Conservation (phyloP, 2,888 invertebrate genomes). For the Pterobdella sp. region DNA sequence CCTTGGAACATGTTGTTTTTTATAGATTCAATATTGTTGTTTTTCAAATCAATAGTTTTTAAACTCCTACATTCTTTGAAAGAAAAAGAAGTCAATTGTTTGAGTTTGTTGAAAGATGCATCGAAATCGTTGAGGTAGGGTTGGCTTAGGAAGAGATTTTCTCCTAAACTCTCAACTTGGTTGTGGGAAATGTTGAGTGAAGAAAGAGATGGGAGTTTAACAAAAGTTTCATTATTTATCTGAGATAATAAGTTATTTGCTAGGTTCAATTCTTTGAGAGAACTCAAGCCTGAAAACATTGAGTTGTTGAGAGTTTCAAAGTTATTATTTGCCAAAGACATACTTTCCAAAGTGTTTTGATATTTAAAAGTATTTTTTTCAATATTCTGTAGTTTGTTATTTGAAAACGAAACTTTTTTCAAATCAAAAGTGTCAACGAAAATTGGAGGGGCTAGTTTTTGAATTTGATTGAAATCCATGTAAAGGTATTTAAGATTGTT, state of each 20-base stretch:
- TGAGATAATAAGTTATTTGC: not conserved
- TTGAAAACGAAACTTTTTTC: not conserved
- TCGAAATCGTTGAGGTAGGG: not conserved
- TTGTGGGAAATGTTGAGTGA: conserved; percentile 11
- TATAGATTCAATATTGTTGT: conserved; percentile 9
- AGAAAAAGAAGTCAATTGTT: not conserved
- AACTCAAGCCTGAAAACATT: not conserved
- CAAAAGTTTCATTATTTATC: not conserved
- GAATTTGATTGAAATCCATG: conserved; percentile 11
- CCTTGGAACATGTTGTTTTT: not conserved
- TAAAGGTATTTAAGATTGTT: conserved; percentile 10
- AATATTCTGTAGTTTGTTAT: conserved; percentile 1
- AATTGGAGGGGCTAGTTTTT: not conserved
- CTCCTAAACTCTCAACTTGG: not conserved
- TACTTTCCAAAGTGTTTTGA: conserved; percentile 9
- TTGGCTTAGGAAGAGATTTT: not conserved
- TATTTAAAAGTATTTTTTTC: conserved; percentile 4
- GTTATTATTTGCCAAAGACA: not conserved
- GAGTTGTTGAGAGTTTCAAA: not conserved
- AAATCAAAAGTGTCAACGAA: not conserved
- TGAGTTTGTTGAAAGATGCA: conserved; percentile 22
- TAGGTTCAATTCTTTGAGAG: not conserved
- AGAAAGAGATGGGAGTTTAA: not conserved
- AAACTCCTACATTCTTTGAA: conserved; percentile 7
- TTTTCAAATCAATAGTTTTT: not conserved